Evolutionary conservation across 2,888 invertebrate genomes (phyloP).

Genomic region (Scaptomyza polygonia): DNA sequence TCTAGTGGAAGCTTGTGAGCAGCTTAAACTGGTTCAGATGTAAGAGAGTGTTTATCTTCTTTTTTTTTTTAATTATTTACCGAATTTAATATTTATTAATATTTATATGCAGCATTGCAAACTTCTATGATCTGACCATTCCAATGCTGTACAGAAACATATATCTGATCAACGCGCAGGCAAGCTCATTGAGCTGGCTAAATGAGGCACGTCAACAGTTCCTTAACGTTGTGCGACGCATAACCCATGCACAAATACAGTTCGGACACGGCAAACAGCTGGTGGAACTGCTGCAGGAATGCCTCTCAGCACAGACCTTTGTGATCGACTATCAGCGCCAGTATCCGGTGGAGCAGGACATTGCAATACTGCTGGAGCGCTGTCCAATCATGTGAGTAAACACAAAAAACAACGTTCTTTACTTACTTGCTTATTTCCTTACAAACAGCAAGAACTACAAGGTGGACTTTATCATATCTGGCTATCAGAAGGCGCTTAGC

Average conservation of each 20-base stretch:
- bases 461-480: constrained; percentile 56
- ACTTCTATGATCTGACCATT: constrained; percentile 90
- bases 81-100: background rate
- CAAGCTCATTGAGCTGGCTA: constrained; percentile 79
- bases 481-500: constrained; percentile 63
- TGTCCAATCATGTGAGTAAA: constrained; percentile 89
- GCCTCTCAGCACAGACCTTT: constrained; percentile 86
- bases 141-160: constrained; percentile 89
- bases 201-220: constrained; percentile 84
- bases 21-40: constrained; percentile 87
- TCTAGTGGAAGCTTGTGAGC: constrained; percentile 85
- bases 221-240: constrained; percentile 84
- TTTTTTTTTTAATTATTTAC: no score
- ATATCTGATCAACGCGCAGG: constrained; percentile 80
- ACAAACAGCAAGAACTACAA: constrained; percentile 63
- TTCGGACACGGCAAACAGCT: constrained; percentile 72
- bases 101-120: constrained; percentile 87
- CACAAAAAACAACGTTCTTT: background rate
- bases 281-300: constrained; percentile 84
- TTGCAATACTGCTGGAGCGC: constrained; percentile 87
- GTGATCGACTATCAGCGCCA: constrained; percentile 89
- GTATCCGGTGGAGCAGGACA: constrained; percentile 88
- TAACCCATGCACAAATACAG: constrained; percentile 83
- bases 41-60: constrained; percentile 52
- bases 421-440: background rate